Percentiles rank a stretch among this genome's conserved stretches.
Evolutionary conservation across 2,113 vertebrate species (phyloP).

Genomic region (Oreotrochilus melanogaster): DNA sequence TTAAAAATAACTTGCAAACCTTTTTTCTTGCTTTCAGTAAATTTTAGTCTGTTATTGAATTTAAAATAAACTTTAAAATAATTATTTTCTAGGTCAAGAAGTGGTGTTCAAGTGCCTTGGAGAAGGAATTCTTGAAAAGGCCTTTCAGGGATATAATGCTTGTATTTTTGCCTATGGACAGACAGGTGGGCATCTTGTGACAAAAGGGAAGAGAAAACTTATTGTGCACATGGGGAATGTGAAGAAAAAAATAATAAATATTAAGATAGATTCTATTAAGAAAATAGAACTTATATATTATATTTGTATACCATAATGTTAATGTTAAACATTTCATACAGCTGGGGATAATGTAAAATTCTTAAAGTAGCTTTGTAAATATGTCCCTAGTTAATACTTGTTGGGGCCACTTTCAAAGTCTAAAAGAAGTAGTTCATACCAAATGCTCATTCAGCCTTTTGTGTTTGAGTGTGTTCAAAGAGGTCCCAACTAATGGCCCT

Average conservation of each 20-base stretch:
- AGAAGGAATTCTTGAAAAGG: constrained; percentile 98
- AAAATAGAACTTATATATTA: too few species aligned
- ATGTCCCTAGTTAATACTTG: background rate
- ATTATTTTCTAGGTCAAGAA: constrained; percentile 91
- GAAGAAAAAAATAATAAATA: background rate
- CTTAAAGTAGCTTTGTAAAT: background rate
- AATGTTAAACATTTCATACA: background rate
- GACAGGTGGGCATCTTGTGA: constrained; percentile 84
- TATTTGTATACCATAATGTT: background rate
- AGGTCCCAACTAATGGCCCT: background rate
- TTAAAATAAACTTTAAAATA: background rate
- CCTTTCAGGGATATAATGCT: constrained; percentile 99
- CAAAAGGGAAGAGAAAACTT: background rate
- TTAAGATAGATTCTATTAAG: background rate
- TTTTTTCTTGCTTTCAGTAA: background rate
- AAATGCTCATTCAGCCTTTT: background rate
- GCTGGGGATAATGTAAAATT: background rate
- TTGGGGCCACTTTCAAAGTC: background rate
- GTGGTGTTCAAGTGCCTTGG: constrained; percentile 99
- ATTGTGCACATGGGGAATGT: background rate
- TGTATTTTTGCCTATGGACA: constrained; percentile 99
- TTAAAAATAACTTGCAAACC: background rate
- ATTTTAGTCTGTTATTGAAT: background rate
- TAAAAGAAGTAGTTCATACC: background rate
- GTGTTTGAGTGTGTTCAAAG: background rate